Base-by-base conservation (phyloP, 2,113 vertebrate species). In the Elephas maximus region DNA sequence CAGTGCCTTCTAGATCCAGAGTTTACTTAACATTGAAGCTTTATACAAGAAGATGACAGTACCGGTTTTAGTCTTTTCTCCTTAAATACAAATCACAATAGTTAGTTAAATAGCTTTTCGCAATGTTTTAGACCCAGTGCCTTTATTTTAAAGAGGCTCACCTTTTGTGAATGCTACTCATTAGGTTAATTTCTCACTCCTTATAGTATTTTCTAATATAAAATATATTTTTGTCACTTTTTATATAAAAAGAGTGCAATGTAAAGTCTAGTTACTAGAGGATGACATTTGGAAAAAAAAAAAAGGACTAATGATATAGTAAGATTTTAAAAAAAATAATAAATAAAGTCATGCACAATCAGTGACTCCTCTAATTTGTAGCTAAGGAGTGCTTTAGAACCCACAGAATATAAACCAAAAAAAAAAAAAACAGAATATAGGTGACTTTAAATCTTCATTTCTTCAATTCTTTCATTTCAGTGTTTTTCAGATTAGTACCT, bases 321-420 rank as follows among this genome's bases (percentile, higher is more conserved):
- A 60, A 74, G 17, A 92, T 91, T 62, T 90, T 90, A 76, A 57
- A 87, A 95, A 94, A 79, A 83, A 37, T 60, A 97, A 93, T 91
- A 71, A 89, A 89, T 57, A 44, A 82, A 73, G 4, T 14, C 20
- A 26, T 41, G 20, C 51, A 17, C 6, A 65, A 53, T 65, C 41
- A 89, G 30, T 63, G 48, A 45, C 6, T 37, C 37, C 1, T 73
- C 41, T 30, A 48, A 20, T 80, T 84, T 87, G 10, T 73, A 33
- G 8, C 5, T 60, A 20, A 20, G 20, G 10, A 51, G 33, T 92
- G 88, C 71, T 71, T 80, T 67, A 44, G 9, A 91, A 1, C 6
- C 14, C 11, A 45, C 6, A 83, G 23, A 83, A 69, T 77, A 37
- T 14, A 53, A 37, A 37, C 37, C 37, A 37, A 37, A 37, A 37